These are phyloP conservation scores for Elmis aenea DNA, from an alignment of 2,888 invertebrate genomes.

Conservation along the genomic window DNA sequence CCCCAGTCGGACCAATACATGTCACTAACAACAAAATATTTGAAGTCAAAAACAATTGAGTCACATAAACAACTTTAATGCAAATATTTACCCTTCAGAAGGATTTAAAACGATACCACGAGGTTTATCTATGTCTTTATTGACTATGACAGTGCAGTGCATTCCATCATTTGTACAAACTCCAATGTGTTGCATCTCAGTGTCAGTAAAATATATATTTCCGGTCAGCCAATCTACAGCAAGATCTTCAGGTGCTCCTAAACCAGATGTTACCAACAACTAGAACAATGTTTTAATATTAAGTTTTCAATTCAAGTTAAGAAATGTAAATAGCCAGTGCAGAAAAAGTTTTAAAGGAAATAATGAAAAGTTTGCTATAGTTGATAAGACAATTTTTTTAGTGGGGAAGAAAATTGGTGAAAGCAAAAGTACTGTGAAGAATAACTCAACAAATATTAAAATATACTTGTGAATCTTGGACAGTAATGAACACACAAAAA, in stretches of 20 bases:
- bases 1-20: conserved; percentile 96
- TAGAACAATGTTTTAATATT: conserved; percentile 28
- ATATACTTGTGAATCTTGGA: too few species aligned
- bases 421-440: too few species aligned
- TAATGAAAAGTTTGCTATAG: too few species aligned
- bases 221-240: conserved; percentile 73
- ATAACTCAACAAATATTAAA: too few species aligned
- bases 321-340: too few species aligned
- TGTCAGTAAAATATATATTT: conserved; percentile 80
- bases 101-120: conserved; percentile 68
- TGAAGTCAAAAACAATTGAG: conserved; percentile 4
- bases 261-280: conserved; percentile 60
- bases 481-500: too few species aligned
- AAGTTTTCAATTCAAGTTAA: neutral
- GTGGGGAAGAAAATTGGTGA: too few species aligned
- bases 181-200: conserved; percentile 62
- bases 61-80: neutral
- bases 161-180: conserved; percentile 67
- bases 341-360: too few species aligned
- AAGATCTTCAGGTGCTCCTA: conserved; percentile 69
- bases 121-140: conserved; percentile 59
- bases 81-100: conserved; percentile 53
- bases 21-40: conserved; percentile 47
- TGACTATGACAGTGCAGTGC: conserved; percentile 60
- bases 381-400: too few species aligned